A percentile compares a stretch with the other conserved stretches of the same genome.
Evolutionary conservation across 2,888 invertebrate species (phyloP).

Genomic region (Agonopterix arenella): DNA sequence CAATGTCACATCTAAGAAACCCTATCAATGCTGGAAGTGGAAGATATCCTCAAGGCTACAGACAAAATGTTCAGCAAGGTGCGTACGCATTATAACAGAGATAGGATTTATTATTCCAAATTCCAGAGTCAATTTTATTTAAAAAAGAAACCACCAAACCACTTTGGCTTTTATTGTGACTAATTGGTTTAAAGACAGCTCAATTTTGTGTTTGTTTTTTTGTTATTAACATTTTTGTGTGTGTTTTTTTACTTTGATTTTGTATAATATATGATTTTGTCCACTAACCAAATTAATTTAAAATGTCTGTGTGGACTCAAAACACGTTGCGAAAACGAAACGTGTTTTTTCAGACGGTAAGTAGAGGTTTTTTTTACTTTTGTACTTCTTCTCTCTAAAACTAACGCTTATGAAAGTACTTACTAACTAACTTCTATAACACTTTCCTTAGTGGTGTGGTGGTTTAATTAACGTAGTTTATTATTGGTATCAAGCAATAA

Average conservation of each 20-base stretch:
- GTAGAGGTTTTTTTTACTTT: slow-evolving; percentile 36
- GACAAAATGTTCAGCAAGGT: slow-evolving; percentile 72
- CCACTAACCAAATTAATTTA: slow-evolving; percentile 40
- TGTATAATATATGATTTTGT: slow-evolving; percentile 28
- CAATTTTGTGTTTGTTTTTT: slow-evolving; percentile 44
- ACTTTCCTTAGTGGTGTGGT: slow-evolving; percentile 65
- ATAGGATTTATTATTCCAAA: slow-evolving; percentile 48
- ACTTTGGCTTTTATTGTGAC: slow-evolving; percentile 62
- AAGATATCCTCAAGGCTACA: slow-evolving; percentile 63
- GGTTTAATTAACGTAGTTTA: slow-evolving; percentile 40
- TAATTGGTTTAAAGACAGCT: slow-evolving; percentile 67
- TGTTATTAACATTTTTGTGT: slow-evolving; percentile 19
- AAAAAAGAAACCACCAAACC: slow-evolving; percentile 55
- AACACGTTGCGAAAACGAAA: slow-evolving; percentile 20
- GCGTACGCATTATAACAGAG: slow-evolving; percentile 52
- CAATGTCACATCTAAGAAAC: slow-evolving; percentile 68
- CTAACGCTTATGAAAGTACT: slow-evolving; percentile 57
- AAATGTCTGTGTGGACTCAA: slow-evolving; percentile 2
- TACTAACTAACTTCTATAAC: slow-evolving; percentile 30
- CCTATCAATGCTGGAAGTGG: slow-evolving; percentile 65
- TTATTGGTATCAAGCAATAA: slow-evolving; percentile 26
- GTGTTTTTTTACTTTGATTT: slow-evolving; percentile 35
- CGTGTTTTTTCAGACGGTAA: slow-evolving; percentile 42
- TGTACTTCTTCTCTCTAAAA: slow-evolving; percentile 26
- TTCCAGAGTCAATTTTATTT: slow-evolving; percentile 11